A percentile compares a stretch with the other conserved stretches of the same genome.
These are phyloP conservation scores for Neostethus bicornis DNA, from an alignment of 2,797 vertebrate species.

Conservation along the genomic window DNA sequence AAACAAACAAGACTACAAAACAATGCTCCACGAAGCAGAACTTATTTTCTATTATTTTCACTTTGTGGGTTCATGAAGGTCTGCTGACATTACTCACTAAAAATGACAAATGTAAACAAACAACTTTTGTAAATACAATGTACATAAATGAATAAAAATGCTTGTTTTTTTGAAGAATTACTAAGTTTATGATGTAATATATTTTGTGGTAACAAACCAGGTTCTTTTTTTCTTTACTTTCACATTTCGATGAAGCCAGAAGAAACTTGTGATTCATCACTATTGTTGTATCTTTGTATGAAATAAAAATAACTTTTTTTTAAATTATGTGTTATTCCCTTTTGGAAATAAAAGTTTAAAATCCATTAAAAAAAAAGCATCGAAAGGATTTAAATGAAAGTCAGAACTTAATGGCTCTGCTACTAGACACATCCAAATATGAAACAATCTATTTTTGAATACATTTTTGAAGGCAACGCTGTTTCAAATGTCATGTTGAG, in stretches of 20 bases:
- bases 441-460: neutral
- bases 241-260: slow-evolving; percentile 26
- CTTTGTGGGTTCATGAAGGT: slow-evolving; percentile 18
- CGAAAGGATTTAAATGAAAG: neutral
- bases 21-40: slow-evolving; percentile 20
- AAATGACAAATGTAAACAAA: slow-evolving; percentile 24
- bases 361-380: neutral
- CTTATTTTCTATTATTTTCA: slow-evolving; percentile 34
- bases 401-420: neutral
- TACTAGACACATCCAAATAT: neutral
- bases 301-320: slow-evolving; percentile 66
- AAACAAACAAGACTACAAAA: slow-evolving; percentile 38
- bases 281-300: slow-evolving; percentile 58
- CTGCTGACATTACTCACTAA: slow-evolving; percentile 31
- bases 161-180: slow-evolving; percentile 54
- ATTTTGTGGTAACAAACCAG: slow-evolving; percentile 73
- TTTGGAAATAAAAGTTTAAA: slow-evolving; percentile 6
- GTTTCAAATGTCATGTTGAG: neutral
- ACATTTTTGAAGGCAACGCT: neutral
- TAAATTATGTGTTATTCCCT: slow-evolving; percentile 17
- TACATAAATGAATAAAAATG: slow-evolving; percentile 68
- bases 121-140: slow-evolving; percentile 69
- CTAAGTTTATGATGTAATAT: slow-evolving; percentile 92
- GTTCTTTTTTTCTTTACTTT: slow-evolving; percentile 21
- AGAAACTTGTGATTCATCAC: slow-evolving; percentile 33